Percentiles rank a stretch among this genome's conserved stretches.
Conservation (phyloP, 2,888 invertebrate species). For the Antitype chi region DNA sequence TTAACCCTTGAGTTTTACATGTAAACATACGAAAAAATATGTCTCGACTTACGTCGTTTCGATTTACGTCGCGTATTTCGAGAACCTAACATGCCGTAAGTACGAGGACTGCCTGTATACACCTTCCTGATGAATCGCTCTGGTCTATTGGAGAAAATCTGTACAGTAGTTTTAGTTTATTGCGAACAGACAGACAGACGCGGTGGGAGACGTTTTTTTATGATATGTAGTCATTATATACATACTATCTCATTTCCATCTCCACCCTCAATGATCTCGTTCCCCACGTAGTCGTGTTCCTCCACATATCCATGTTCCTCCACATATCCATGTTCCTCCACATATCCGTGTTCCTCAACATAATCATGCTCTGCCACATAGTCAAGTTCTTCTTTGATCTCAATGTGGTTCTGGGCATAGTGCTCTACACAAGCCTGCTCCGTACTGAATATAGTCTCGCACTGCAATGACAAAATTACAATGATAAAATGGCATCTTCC, state of each 20-base stretch:
- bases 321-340: background rate
- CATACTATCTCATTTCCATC: background rate
- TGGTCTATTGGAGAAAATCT: too few relatives aligned
- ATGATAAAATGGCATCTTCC: background rate
- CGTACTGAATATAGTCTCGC: slow-evolving; percentile 59
- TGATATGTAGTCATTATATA: background rate
- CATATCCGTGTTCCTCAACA: slow-evolving; percentile 13
- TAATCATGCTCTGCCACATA: slow-evolving; percentile 21
- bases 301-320: slow-evolving; percentile 6
- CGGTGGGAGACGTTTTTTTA: too few relatives aligned
- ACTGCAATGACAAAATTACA: slow-evolving; percentile 58
- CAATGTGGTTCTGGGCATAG: slow-evolving; percentile 67
- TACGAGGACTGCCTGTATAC: too few relatives aligned
- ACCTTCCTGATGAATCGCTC: too few relatives aligned
- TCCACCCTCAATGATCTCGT: background rate
- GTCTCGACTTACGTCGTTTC: too few relatives aligned
- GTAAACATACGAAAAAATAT: too few relatives aligned
- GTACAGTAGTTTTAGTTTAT: too few relatives aligned
- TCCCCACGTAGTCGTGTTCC: background rate
- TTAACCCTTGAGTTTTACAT: too few relatives aligned
- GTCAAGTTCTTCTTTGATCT: slow-evolving; percentile 51
- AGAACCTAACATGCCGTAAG: too few relatives aligned
- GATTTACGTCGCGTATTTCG: too few relatives aligned
- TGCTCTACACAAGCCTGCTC: slow-evolving; percentile 70
- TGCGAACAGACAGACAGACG: too few relatives aligned